Percentiles rank a stretch among this genome's conserved stretches.
phyloP scores from a whole-genome alignment of 1,140 invertebrate genomes.

The Drosophila pruinosa region DNA sequence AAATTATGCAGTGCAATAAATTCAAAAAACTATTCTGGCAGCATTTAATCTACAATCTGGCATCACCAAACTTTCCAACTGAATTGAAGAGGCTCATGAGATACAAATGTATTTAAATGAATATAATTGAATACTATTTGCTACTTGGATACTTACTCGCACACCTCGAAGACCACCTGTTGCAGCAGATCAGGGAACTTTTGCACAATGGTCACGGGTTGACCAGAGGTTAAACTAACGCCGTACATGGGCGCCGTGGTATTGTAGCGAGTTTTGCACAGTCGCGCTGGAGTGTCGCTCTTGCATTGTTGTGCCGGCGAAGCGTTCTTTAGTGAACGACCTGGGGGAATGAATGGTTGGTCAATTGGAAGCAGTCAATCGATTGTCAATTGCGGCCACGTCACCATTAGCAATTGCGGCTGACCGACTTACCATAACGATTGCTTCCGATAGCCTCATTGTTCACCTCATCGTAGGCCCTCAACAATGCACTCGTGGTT shows the following conservation, averaged over 20 bases:
- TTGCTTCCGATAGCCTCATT: constrained; percentile 77
- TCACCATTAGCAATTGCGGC: constrained; percentile 42
- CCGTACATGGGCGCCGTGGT: constrained; percentile 97
- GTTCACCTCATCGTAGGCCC: constrained; percentile 85
- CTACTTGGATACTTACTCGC: constrained; percentile 85
- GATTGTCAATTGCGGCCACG: constrained; percentile 39
- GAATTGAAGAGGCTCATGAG: no score
- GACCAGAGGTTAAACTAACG: constrained; percentile 94
- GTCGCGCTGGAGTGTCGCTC: constrained; percentile 87
- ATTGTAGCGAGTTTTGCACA: constrained; percentile 94
- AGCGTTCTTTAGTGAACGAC: constrained; percentile 69
- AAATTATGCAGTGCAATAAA: not conserved
- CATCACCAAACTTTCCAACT: no score
- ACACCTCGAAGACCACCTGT: constrained; percentile 96
- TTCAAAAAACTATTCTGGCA: not conserved
- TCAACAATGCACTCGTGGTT: constrained; percentile 88
- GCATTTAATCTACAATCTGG: not conserved
- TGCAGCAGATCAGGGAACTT: constrained; percentile 97
- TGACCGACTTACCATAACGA: constrained; percentile 81
- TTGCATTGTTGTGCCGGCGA: constrained; percentile 82
- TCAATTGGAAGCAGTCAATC: constrained; percentile 31
- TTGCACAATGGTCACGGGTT: constrained; percentile 96
- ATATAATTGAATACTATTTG: not conserved
- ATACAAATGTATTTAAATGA: not conserved
- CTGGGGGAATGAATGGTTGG: constrained; percentile 39